phyloP scores from a whole-genome alignment of 2,113 vertebrate genomes.

The Podarcis raffonei region DNA sequence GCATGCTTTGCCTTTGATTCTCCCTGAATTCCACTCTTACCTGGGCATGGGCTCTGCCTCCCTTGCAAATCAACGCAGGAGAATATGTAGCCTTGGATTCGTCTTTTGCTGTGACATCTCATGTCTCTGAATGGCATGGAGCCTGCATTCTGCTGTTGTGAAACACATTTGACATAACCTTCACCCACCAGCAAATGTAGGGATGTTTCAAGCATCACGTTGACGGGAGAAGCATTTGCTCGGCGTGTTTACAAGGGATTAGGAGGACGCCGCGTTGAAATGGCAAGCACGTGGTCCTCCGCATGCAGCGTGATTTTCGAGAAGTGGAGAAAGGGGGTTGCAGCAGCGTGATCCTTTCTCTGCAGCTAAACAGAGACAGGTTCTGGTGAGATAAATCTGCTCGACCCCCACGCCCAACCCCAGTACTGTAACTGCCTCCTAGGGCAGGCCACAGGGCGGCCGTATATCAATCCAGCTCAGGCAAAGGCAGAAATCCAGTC shows the following conservation, averaged over 20 bases:
- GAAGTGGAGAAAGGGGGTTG: neutral
- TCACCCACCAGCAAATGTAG: neutral
- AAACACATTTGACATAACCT: constrained; percentile 17
- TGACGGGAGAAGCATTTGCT: neutral
- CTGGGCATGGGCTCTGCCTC: neutral
- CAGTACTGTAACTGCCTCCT: too few species aligned
- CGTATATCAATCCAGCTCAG: too few species aligned
- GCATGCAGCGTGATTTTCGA: neutral
- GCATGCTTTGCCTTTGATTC: neutral
- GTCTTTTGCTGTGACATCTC: neutral
- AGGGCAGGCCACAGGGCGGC: too few species aligned
- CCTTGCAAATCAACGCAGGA: neutral
- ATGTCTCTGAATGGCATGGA: neutral
- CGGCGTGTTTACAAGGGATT: neutral
- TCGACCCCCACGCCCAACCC: neutral
- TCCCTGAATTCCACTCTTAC: neutral
- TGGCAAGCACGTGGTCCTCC: neutral
- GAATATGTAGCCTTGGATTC: neutral
- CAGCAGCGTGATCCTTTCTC: neutral
- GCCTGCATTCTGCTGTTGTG: neutral
- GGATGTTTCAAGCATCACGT: neutral
- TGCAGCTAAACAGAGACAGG: neutral
- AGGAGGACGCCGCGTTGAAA: neutral
- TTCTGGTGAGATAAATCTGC: neutral
- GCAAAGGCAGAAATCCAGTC: neutral